These are phyloP conservation scores for Pelagia noctiluca DNA, from an alignment of 30 jellyfish, hydroid and myxozoan genomes.

Conservation along the genomic window DNA sequence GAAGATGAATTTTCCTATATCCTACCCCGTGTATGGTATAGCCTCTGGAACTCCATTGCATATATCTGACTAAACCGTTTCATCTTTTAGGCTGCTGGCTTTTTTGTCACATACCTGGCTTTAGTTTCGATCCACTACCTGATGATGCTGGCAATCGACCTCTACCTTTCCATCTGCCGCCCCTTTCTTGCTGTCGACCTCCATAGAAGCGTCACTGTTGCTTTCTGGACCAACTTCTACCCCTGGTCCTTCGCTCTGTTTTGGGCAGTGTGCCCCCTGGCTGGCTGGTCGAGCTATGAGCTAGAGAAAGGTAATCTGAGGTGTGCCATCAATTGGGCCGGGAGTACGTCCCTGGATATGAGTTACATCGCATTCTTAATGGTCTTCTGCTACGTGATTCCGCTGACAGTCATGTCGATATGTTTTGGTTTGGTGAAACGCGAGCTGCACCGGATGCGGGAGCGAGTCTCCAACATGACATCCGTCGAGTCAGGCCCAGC, in stretches of 20 bases:
- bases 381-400: constrained; percentile 60
- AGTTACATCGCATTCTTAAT: constrained; percentile 56
- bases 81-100: constrained; percentile 64
- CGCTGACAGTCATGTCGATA: constrained; percentile 53
- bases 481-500: constrained; percentile 39
- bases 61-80: background rate
- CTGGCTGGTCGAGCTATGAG: constrained; percentile 86
- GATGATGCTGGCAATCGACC: constrained; percentile 55
- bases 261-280: constrained; percentile 76
- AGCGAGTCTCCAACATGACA: constrained; percentile 31
- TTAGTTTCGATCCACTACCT: constrained; percentile 71
- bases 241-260: constrained; percentile 62
- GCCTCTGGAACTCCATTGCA: background rate
- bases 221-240: constrained; percentile 13
- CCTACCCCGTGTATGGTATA: too few relatives aligned
- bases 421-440: constrained; percentile 41
- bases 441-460: constrained; percentile 69
- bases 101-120: constrained; percentile 75
- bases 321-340: constrained; percentile 81
- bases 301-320: constrained; percentile 62
- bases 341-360: constrained; percentile 19
- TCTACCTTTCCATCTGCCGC: constrained; percentile 64
- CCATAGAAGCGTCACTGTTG: constrained; percentile 18
- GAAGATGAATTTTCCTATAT: too few relatives aligned
- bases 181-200: constrained; percentile 49